These are phyloP conservation scores for Ailurus styani DNA, from an alignment of 2,113 vertebrate species.

Conservation along the genomic window DNA sequence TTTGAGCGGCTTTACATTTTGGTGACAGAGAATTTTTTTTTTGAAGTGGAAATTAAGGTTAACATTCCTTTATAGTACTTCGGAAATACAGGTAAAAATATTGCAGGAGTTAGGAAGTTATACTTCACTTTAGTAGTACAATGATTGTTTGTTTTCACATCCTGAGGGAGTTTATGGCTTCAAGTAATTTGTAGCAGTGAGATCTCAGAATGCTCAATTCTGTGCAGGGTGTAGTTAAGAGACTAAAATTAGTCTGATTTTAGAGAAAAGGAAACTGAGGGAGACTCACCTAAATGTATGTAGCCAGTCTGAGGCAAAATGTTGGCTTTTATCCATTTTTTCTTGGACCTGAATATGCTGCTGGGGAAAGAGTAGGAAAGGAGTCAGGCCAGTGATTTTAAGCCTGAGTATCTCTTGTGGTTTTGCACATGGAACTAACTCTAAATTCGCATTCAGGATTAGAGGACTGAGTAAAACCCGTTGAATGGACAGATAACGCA, in stretches of 20 bases:
- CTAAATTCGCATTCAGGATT: neutral
- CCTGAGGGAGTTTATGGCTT: neutral
- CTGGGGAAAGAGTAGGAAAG: neutral
- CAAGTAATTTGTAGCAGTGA: neutral
- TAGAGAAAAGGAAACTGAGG: neutral
- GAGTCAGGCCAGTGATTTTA: neutral
- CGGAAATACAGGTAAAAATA: neutral
- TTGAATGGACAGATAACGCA: neutral
- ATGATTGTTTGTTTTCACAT: neutral
- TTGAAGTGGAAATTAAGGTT: neutral
- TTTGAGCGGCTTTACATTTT: neutral
- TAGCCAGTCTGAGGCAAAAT: neutral
- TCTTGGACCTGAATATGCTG: neutral
- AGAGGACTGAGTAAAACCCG: neutral
- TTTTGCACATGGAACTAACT: neutral
- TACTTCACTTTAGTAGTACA: neutral
- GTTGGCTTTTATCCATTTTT: neutral
- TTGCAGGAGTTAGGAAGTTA: neutral
- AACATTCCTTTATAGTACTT: neutral
- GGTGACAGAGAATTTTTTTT: neutral
- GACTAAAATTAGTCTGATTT: constrained; percentile 1
- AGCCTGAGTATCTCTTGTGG: neutral
- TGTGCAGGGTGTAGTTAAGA: neutral
- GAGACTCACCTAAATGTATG: neutral
- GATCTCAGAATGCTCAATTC: neutral